phyloP scores from a whole-genome alignment of 2,113 vertebrate genomes.

The Athene cunicularia region DNA sequence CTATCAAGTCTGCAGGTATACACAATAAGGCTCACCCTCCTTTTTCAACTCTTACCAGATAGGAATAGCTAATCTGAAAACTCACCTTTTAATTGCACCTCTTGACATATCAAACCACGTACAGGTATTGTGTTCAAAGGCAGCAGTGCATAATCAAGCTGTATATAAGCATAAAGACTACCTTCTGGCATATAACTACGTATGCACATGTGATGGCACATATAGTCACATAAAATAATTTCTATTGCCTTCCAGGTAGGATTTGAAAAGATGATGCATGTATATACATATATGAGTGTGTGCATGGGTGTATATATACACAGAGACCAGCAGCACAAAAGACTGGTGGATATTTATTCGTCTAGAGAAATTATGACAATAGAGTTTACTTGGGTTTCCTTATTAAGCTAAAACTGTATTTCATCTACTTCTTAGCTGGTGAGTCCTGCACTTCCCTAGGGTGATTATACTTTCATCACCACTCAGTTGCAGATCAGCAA shows the following conservation, averaged over 20 bases:
- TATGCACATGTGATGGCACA: not conserved
- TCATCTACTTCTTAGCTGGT: not conserved
- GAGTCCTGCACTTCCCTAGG: not conserved
- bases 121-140: constrained; percentile 26
- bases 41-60: constrained; percentile 30
- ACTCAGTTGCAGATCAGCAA: not conserved
- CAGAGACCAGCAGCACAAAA: not conserved
- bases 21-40: constrained; percentile 11
- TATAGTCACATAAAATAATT: not conserved
- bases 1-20: constrained; percentile 28
- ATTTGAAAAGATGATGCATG: not conserved
- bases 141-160: not conserved
- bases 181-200: not conserved
- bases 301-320: accelerated
- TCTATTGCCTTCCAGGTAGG: not conserved
- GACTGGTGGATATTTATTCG: not conserved
- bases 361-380: not conserved
- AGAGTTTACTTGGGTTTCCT: not conserved
- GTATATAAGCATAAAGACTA: not conserved
- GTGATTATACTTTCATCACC: not conserved
- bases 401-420: not conserved
- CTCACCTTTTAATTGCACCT: constrained; percentile 41
- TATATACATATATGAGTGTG: too few relatives aligned
- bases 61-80: constrained; percentile 50
- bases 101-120: constrained; percentile 9